phyloP scores from a whole-genome alignment of 2,113 vertebrate species.

The Zosterops borbonicus region DNA sequence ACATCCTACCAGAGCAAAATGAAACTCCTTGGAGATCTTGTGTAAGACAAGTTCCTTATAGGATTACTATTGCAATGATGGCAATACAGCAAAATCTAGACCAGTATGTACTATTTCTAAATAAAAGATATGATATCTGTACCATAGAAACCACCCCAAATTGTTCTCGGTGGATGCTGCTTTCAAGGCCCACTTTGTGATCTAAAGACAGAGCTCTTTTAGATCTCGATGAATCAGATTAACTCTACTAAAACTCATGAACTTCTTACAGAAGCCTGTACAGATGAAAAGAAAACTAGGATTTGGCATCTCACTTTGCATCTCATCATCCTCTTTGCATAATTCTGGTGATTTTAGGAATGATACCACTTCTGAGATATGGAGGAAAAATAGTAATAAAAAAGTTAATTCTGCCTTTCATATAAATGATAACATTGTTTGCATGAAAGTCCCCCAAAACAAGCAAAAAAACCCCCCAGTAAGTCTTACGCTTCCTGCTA shows the following conservation, averaged over 20 bases:
- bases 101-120: neutral
- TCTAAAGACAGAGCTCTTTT: neutral
- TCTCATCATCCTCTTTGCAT: neutral
- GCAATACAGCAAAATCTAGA: neutral
- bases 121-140: neutral
- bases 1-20: neutral
- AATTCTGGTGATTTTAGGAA: neutral
- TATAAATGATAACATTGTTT: neutral
- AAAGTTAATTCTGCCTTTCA: neutral
- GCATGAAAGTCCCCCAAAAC: fast-evolving
- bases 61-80: neutral
- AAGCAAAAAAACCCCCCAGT: fast-evolving
- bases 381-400: neutral
- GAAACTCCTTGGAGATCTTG: neutral
- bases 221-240: neutral
- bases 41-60: neutral
- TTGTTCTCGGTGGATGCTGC: neutral
- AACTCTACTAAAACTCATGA: neutral
- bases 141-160: neutral
- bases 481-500: neutral
- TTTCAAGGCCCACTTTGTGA: neutral
- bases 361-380: neutral
- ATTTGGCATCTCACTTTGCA: neutral
- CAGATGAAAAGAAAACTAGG: neutral
- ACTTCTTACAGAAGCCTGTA: neutral